phyloP scores from a whole-genome alignment of 1,140 invertebrate species.

The Neodiprion pinetum region DNA sequence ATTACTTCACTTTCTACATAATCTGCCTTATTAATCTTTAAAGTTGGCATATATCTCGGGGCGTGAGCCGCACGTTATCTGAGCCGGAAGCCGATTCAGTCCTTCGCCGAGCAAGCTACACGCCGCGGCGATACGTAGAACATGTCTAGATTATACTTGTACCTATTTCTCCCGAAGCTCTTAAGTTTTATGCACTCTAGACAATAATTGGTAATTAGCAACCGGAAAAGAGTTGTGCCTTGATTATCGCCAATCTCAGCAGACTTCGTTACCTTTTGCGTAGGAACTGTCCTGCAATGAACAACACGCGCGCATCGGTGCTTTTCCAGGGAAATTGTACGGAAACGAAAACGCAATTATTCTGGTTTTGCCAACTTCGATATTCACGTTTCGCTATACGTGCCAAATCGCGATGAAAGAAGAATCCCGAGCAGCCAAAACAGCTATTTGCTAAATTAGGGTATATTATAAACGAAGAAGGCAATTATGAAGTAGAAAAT shows the following conservation, averaged over 20 bases:
- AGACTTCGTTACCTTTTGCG: no score
- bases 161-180: constrained; percentile 9
- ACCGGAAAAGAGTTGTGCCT: constrained; percentile 16
- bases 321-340: no score
- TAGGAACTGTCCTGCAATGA: no score
- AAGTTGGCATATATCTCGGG: constrained; percentile 33
- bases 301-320: no score
- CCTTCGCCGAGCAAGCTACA: not conserved
- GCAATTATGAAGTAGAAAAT: no score
- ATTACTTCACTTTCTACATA: constrained; percentile 45
- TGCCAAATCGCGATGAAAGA: no score
- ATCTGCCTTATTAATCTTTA: constrained; percentile 54
- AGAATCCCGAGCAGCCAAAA: no score
- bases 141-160: constrained; percentile 32
- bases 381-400: no score
- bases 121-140: constrained; percentile 21
- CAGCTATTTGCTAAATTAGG: no score
- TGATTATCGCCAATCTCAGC: not conserved
- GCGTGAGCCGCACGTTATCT: constrained; percentile 37
- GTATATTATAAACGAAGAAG: no score
- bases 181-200: constrained; percentile 14
- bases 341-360: no score
- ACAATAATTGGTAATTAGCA: constrained; percentile 11
- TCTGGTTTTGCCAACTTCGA: no score
- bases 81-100: constrained; percentile 46